These are phyloP conservation scores for Xenopus laevis DNA, from an alignment of 2,113 vertebrate genomes.

Conservation along the genomic window DNA sequence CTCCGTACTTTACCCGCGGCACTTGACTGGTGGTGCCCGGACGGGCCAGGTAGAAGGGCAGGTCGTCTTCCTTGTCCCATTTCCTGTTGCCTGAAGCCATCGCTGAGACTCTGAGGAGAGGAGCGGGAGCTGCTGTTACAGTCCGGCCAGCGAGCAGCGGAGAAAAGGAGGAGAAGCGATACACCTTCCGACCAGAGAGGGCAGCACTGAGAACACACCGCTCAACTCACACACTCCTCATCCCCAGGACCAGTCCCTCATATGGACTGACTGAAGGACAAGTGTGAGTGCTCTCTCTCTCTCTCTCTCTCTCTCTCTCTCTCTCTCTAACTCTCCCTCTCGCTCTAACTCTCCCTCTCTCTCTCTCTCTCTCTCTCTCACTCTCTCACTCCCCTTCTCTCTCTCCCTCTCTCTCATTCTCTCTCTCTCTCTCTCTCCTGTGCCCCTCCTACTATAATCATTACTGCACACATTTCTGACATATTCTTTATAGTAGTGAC, in stretches of 20 bases:
- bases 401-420: too few species aligned
- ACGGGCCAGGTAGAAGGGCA: conserved; percentile 81
- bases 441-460: too few species aligned
- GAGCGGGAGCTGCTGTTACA: conserved; percentile 40
- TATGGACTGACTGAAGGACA: not conserved
- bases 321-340: too few species aligned
- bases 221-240: conserved; percentile 7
- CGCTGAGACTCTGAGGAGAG: conserved; percentile 18
- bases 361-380: too few species aligned
- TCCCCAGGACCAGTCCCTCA: not conserved
- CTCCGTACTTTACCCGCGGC: conserved; percentile 79
- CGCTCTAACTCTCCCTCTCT: too few species aligned
- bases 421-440: too few species aligned
- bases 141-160: conserved; percentile 48
- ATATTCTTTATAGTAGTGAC: too few species aligned
- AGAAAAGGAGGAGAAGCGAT: conserved; percentile 43
- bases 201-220: conserved; percentile 54
- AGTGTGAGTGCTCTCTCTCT: too few species aligned
- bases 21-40: conserved; percentile 74
- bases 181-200: conserved; percentile 61
- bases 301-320: too few species aligned
- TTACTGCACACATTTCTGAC: too few species aligned
- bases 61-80: conserved; percentile 69
- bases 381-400: too few species aligned
- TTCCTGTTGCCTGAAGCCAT: conserved; percentile 71